These are phyloP conservation scores for Diploscapter pachys DNA, from an alignment of 1,140 invertebrate species.

Conservation along the genomic window DNA sequence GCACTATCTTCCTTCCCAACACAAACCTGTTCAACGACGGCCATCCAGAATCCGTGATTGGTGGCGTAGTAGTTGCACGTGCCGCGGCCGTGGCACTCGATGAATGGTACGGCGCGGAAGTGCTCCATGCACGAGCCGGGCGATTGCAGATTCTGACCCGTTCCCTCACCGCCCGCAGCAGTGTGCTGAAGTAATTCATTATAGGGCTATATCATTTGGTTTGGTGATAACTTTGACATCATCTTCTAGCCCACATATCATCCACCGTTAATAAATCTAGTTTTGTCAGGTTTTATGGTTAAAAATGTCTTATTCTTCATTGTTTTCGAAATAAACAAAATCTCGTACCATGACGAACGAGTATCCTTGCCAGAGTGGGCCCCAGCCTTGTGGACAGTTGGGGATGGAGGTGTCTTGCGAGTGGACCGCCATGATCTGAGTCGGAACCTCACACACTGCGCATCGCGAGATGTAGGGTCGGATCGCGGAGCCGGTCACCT, in stretches of 20 bases:
- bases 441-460: slow-evolving; percentile 61
- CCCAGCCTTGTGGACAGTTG: slow-evolving; percentile 85
- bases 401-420: slow-evolving; percentile 85
- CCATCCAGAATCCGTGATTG: slow-evolving; percentile 81
- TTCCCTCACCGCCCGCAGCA: slow-evolving; percentile 79
- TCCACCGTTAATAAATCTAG: too few relatives aligned
- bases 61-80: slow-evolving; percentile 84
- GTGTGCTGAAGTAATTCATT: slow-evolving; percentile 71
- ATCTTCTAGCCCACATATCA: too few relatives aligned
- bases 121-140: slow-evolving; percentile 88
- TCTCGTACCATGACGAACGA: slow-evolving; percentile 89
- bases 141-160: slow-evolving; percentile 83
- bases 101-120: slow-evolving; percentile 81
- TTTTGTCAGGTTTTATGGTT: too few relatives aligned
- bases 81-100: slow-evolving; percentile 77
- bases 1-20: too few relatives aligned
- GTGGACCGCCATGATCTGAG: slow-evolving; percentile 83
- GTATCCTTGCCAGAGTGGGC: slow-evolving; percentile 88
- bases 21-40: slow-evolving; percentile 72
- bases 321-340: too few relatives aligned
- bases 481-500: slow-evolving; percentile 46
- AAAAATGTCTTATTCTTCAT: too few relatives aligned
- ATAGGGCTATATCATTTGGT: neutral
- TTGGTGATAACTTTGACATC: too few relatives aligned
- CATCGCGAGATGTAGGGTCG: slow-evolving; percentile 60